Percentiles rank a stretch among this genome's conserved stretches.
phyloP scores from a whole-genome alignment of 2,888 invertebrate species.

The Tanypteryx hageni region DNA sequence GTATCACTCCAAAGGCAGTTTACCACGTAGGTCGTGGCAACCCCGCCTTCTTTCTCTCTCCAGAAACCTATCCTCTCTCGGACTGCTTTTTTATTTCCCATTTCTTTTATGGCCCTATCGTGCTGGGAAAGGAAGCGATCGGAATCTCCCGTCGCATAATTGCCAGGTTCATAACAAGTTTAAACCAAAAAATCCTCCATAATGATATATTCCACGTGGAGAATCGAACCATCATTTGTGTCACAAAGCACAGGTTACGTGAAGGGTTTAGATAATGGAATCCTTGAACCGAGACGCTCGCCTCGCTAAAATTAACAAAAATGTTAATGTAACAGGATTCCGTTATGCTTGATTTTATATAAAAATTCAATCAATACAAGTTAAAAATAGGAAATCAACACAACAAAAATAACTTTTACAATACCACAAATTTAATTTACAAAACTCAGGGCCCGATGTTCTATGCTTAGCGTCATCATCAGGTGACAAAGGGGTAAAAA shows the following conservation, averaged over 20 bases:
- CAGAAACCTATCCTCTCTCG: background rate
- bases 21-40: background rate
- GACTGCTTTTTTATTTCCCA: background rate
- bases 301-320: too few species aligned
- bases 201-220: background rate
- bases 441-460: too few species aligned
- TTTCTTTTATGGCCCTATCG: background rate
- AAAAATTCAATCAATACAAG: too few species aligned
- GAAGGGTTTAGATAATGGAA: background rate
- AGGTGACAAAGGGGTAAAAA: too few species aligned
- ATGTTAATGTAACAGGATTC: too few species aligned
- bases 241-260: background rate
- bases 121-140: constrained; percentile 6
- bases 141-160: constrained; percentile 29
- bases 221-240: background rate
- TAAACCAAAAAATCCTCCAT: background rate
- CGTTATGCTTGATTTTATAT: too few species aligned
- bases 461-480: too few species aligned
- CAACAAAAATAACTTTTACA: too few species aligned
- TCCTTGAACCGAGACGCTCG: background rate
- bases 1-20: background rate
- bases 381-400: too few species aligned
- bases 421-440: too few species aligned
- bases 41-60: background rate
- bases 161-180: background rate